Evolutionary conservation across 1,140 invertebrate genomes (phyloP).

Genomic region (Centruroides sculpturatus): DNA sequence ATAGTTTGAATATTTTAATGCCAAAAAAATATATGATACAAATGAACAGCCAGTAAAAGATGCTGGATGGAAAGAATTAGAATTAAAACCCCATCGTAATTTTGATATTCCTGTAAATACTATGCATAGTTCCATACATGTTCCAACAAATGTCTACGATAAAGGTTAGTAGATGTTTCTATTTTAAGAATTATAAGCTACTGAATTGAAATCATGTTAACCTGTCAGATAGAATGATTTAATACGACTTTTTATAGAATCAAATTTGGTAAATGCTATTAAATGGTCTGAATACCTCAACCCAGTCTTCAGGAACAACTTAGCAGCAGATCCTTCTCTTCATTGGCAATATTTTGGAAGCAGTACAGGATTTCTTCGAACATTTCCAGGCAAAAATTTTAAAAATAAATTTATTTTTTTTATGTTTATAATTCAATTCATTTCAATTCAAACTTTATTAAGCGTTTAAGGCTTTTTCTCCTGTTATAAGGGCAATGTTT

Average conservation of each 20-base stretch:
- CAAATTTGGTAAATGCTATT: constrained; percentile 52
- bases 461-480: no score
- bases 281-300: constrained; percentile 75
- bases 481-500: no score
- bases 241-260: constrained; percentile 28
- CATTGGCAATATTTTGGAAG: constrained; percentile 95
- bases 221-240: neutral
- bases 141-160: constrained; percentile 87
- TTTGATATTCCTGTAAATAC: constrained; percentile 73
- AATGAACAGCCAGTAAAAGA: neutral
- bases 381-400: constrained; percentile 57
- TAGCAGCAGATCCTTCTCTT: constrained; percentile 66
- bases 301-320: constrained; percentile 69
- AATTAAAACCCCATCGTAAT: constrained; percentile 52
- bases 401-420: no score
- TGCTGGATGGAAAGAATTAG: constrained; percentile 25
- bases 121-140: constrained; percentile 70
- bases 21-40: neutral
- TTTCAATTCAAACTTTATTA: no score
- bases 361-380: constrained; percentile 73
- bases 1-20: constrained; percentile 13
- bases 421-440: no score
- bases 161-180: constrained; percentile 43
- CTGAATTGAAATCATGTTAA: neutral
- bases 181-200: no score